Percentiles rank a stretch among this genome's conserved stretches.
These are phyloP conservation scores for Melanerpes formicivorus DNA, from an alignment of 2,113 vertebrate species.

Conservation along the genomic window DNA sequence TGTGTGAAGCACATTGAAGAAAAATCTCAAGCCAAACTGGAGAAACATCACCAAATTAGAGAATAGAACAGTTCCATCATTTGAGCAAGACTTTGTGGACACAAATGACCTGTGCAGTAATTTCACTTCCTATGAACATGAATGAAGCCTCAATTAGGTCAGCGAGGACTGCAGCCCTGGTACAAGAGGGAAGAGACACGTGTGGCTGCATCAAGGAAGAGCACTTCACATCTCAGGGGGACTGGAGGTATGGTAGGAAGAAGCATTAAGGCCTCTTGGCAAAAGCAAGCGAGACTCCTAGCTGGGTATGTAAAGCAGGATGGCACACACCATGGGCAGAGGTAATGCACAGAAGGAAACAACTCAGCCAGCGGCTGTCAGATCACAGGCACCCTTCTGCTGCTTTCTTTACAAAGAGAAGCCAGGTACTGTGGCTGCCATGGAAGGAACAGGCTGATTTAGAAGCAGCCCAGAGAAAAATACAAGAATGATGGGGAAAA, in stretches of 20 bases:
- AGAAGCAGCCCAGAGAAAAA: neutral
- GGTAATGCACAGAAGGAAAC: neutral
- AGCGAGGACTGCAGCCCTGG: rapidly evolving
- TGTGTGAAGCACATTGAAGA: neutral
- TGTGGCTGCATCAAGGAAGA: neutral
- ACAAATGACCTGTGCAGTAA: neutral
- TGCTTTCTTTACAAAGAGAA: neutral
- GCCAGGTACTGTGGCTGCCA: neutral
- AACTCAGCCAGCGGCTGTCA: neutral
- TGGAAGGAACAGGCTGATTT: neutral
- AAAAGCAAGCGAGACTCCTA: neutral
- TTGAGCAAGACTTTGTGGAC: neutral
- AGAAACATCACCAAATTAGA: neutral
- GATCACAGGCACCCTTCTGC: neutral
- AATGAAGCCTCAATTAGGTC: slow-evolving; percentile 18
- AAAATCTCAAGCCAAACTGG: neutral
- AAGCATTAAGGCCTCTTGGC: neutral
- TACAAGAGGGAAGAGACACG: neutral
- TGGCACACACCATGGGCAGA: neutral
- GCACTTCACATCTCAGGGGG: neutral
- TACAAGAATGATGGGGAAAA: neutral
- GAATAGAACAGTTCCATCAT: neutral
- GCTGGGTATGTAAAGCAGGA: neutral
- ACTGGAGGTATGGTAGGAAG: neutral
- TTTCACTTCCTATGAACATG: neutral